Percentiles rank a stretch among this genome's conserved stretches.
Evolutionary conservation across 2,888 invertebrate species (phyloP).

Genomic region (Carterocephalus palaemon): DNA sequence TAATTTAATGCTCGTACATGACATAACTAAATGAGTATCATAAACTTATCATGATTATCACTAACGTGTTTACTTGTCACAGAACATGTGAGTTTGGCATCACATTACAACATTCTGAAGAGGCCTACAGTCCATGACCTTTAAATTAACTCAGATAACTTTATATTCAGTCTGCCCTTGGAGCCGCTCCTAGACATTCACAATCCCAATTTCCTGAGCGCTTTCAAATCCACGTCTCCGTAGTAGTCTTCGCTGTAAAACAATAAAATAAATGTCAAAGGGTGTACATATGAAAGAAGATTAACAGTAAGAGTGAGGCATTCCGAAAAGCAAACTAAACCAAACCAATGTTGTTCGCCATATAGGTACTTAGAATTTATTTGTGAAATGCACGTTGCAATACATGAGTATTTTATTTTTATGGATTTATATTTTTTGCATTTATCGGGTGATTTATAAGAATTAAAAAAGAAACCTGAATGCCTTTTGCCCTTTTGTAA

Average conservation of each 20-base stretch:
- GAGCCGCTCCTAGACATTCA: conserved; percentile 77
- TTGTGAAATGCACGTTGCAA: too few relatives aligned
- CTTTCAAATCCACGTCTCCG: conserved; percentile 93
- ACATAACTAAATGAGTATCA: conserved; percentile 2
- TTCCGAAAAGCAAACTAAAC: too few relatives aligned
- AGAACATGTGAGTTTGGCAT: conserved; percentile 10
- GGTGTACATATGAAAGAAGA: too few relatives aligned
- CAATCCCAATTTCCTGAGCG: conserved; percentile 89
- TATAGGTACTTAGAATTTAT: too few relatives aligned
- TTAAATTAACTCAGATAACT: conserved; percentile 61
- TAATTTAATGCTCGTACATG: conserved; percentile 5
- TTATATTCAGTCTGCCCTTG: conserved; percentile 71
- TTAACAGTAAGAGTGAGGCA: too few relatives aligned
- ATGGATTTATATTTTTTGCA: too few relatives aligned
- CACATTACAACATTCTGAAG: conserved; percentile 37
- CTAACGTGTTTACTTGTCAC: conserved; percentile 11
- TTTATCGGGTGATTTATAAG: too few relatives aligned
- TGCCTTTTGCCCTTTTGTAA: too few relatives aligned
- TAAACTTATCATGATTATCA: conserved; percentile 12
- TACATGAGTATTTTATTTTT: too few relatives aligned
- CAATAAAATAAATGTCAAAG: conserved; percentile 17
- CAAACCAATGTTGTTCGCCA: too few relatives aligned
- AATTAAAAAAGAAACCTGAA: too few relatives aligned
- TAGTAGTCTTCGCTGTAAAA: conserved; percentile 92
- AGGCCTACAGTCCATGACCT: conserved; percentile 34